phyloP scores from a whole-genome alignment of 1,140 invertebrate species.

The Drosophila sp. region DNA sequence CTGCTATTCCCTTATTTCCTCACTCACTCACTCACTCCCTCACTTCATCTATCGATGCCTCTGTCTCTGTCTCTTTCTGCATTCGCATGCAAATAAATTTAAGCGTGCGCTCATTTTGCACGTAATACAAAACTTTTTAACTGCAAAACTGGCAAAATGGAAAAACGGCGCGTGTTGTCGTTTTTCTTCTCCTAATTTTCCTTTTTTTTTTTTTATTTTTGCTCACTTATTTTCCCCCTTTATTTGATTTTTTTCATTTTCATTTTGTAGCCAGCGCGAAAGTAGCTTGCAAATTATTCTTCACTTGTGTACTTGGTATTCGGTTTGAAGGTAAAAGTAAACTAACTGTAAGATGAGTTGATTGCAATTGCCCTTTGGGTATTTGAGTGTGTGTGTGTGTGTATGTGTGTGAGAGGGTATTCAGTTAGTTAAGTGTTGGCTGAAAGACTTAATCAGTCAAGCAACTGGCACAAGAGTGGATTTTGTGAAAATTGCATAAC shows the following conservation, averaged over 20 bases:
- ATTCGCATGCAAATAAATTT: constrained; percentile 62
- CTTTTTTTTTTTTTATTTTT: constrained; percentile 33
- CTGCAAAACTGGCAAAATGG: constrained; percentile 53
- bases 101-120: constrained; percentile 67
- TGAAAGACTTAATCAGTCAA: constrained; percentile 31
- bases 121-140: constrained; percentile 72
- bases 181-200: constrained; percentile 56
- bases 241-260: constrained; percentile 9
- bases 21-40: too few relatives aligned
- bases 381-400: background rate
- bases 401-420: constrained; percentile 3
- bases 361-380: constrained; percentile 29
- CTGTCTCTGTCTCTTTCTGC: constrained; percentile 1
- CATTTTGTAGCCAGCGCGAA: constrained; percentile 2
- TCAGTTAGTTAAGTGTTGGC: constrained; percentile 21
- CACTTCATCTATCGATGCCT: too few relatives aligned
- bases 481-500: background rate
- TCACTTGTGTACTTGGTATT: constrained; percentile 57
- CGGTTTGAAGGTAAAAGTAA: constrained; percentile 60
- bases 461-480: constrained; percentile 1
- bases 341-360: constrained; percentile 45
- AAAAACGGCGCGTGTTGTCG: constrained; percentile 63
- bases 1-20: constrained; percentile 1
- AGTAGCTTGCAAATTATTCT: constrained; percentile 65
- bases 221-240: constrained; percentile 30